These are phyloP conservation scores for Nerophis lumbriciformis DNA, from an alignment of 2,113 vertebrate species.

Conservation along the genomic window DNA sequence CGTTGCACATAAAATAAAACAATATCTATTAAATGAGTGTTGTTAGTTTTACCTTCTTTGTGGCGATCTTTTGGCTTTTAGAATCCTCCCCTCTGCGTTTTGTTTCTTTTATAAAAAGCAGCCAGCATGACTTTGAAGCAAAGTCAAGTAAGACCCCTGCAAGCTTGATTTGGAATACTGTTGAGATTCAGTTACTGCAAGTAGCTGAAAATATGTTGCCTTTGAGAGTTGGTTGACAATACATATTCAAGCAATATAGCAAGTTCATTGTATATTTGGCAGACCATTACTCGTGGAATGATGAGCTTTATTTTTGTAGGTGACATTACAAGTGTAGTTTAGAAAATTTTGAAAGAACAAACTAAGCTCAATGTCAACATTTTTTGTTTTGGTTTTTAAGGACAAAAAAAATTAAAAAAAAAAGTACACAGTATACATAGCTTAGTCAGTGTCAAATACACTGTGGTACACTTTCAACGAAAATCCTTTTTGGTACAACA, in stretches of 20 bases:
- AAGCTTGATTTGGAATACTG: slow-evolving; percentile 93
- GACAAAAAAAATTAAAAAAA: slow-evolving; percentile 13
- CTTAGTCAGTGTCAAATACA: slow-evolving; percentile 64
- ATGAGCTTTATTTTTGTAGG: slow-evolving; percentile 59
- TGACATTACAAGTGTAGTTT: slow-evolving; percentile 60
- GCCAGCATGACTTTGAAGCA: slow-evolving; percentile 88
- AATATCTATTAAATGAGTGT: slow-evolving; percentile 70
- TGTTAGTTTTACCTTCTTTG: slow-evolving; percentile 94
- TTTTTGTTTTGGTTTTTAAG: slow-evolving; percentile 32
- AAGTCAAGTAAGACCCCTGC: slow-evolving; percentile 92
- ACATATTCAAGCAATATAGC: slow-evolving; percentile 63
- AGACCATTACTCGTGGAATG: slow-evolving; percentile 70
- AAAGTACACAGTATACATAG: slow-evolving; percentile 54
- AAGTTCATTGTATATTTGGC: slow-evolving; percentile 65
- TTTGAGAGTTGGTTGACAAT: slow-evolving; percentile 61
- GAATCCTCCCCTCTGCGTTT: slow-evolving; percentile 95
- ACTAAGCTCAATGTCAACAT: slow-evolving; percentile 45
- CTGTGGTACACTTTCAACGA: slow-evolving; percentile 54
- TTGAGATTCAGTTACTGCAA: slow-evolving; percentile 87
- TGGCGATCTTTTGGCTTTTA: slow-evolving; percentile 96
- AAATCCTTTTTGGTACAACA: slow-evolving; percentile 65
- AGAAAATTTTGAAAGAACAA: slow-evolving; percentile 57
- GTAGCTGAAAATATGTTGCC: slow-evolving; percentile 61
- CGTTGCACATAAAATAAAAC: slow-evolving; percentile 85
- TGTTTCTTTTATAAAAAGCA: slow-evolving; percentile 92